Conservation (phyloP, 2,888 invertebrate genomes). For the Drosophila austrosaltans region DNA sequence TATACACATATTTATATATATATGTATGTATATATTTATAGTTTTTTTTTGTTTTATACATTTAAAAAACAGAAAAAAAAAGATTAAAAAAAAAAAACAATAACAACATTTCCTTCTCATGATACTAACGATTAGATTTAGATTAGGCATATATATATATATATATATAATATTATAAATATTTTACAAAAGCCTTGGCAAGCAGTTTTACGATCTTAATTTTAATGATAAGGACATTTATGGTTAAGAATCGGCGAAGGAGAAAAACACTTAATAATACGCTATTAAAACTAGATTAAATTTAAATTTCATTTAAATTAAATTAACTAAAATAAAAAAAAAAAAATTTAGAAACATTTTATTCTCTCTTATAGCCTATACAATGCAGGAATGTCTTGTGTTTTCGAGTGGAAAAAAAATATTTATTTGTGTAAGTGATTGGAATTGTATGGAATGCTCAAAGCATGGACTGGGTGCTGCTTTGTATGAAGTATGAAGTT, state of each 20-base stretch:
- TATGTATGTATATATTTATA: slow-evolving; percentile 39
- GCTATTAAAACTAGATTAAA: slow-evolving; percentile 74
- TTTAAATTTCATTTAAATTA: slow-evolving; percentile 78
- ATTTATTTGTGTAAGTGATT: slow-evolving; percentile 21
- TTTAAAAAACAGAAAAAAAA: slow-evolving; percentile 73
- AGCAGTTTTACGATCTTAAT: slow-evolving; percentile 54
- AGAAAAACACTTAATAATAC: slow-evolving; percentile 65
- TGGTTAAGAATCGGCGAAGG: slow-evolving; percentile 8
- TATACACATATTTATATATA: slow-evolving; percentile 33
- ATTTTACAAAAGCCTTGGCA: slow-evolving; percentile 77
- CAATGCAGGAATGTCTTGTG: slow-evolving; percentile 61
- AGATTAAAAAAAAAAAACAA: slow-evolving; percentile 68
- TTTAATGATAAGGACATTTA: slow-evolving; percentile 19
- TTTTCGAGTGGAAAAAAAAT: neutral
- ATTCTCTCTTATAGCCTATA: slow-evolving; percentile 55
- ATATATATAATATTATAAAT: slow-evolving; percentile 51
- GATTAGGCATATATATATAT: slow-evolving; percentile 40
- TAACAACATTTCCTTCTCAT: slow-evolving; percentile 69
- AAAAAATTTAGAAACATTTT: slow-evolving; percentile 46
- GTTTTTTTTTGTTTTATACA: slow-evolving; percentile 66
- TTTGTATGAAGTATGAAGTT: slow-evolving; percentile 20
- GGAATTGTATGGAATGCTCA: slow-evolving; percentile 49
- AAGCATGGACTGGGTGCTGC: slow-evolving; percentile 54
- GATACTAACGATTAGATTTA: slow-evolving; percentile 40
- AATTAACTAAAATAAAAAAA: slow-evolving; percentile 66